phyloP scores from a whole-genome alignment of 1,140 invertebrate species.

The Hesperophylax magnus region DNA sequence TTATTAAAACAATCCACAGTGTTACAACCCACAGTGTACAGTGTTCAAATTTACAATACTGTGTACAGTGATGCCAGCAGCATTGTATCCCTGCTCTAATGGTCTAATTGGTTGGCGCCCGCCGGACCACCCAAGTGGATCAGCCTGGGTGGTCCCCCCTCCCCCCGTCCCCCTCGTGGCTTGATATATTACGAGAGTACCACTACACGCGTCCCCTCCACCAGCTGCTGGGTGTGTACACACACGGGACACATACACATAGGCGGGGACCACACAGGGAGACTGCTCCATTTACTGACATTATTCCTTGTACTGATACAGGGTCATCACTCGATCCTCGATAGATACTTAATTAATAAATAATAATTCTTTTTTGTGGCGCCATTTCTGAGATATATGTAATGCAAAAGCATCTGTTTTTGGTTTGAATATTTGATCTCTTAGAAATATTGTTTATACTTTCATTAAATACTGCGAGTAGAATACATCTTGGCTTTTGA shows the following conservation, averaged over 20 bases:
- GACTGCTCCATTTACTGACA: neutral
- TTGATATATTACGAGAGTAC: neutral
- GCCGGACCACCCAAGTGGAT: slow-evolving; percentile 12
- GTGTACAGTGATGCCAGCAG: neutral
- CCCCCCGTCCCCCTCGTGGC: neutral
- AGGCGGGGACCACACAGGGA: neutral
- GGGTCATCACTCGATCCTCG: neutral
- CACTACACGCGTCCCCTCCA: neutral
- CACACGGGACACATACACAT: neutral
- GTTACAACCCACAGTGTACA: neutral
- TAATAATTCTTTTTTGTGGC: too few relatives aligned
- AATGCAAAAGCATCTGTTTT: too few relatives aligned
- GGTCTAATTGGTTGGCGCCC: slow-evolving; percentile 28
- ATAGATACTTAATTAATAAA: too few relatives aligned
- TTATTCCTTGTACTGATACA: neutral
- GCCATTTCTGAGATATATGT: too few relatives aligned
- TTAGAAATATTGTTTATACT: too few relatives aligned
- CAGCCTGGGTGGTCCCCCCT: slow-evolving; percentile 16
- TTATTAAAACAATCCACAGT: neutral
- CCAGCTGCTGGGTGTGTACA: neutral
- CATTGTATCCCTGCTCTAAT: too few relatives aligned
- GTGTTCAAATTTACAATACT: neutral
- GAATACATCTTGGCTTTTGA: too few relatives aligned
- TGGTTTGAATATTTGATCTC: too few relatives aligned
- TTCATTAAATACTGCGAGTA: too few relatives aligned